A percentile compares a stretch with the other conserved stretches of the same genome.
phyloP scores from a whole-genome alignment of 2,888 invertebrate genomes.

The Polyommatus icarus region DNA sequence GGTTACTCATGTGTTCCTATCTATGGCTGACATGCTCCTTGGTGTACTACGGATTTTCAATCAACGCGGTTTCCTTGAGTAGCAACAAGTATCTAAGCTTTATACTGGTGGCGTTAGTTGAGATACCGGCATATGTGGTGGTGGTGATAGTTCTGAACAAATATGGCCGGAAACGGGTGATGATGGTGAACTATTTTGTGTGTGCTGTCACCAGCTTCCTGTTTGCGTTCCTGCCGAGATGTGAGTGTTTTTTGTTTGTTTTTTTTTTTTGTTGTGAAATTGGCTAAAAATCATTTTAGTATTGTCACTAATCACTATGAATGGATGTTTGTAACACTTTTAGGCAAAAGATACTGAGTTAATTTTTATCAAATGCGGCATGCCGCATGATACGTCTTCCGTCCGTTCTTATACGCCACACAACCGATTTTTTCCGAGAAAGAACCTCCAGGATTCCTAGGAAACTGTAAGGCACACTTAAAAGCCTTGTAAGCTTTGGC shows the following conservation, averaged over 20 bases:
- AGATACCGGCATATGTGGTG: slow-evolving; percentile 86
- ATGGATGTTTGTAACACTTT: not conserved
- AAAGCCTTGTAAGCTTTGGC: too few relatives aligned
- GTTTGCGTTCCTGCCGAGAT: slow-evolving; percentile 82
- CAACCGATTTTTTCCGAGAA: too few relatives aligned
- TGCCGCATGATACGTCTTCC: too few relatives aligned
- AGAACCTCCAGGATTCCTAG: too few relatives aligned
- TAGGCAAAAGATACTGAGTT: too few relatives aligned
- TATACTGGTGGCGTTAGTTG: slow-evolving; percentile 82
- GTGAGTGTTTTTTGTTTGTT: slow-evolving; percentile 56
- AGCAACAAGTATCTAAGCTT: slow-evolving; percentile 89
- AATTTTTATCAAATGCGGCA: too few relatives aligned
- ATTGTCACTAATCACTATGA: too few relatives aligned
- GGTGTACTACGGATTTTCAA: slow-evolving; percentile 89
- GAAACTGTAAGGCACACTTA: too few relatives aligned
- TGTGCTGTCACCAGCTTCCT: slow-evolving; percentile 82
- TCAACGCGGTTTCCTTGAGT: slow-evolving; percentile 87
- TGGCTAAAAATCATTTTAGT: too few relatives aligned
- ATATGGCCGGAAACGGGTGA: slow-evolving; percentile 83
- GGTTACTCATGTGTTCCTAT: slow-evolving; percentile 85
- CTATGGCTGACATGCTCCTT: slow-evolving; percentile 90
- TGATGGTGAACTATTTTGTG: slow-evolving; percentile 81
- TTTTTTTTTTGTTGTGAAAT: too few relatives aligned
- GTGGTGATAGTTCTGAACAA: slow-evolving; percentile 84
- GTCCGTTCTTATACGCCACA: too few relatives aligned